phyloP scores from a whole-genome alignment of 2,888 invertebrate genomes.

The Ferrisia virgata region DNA sequence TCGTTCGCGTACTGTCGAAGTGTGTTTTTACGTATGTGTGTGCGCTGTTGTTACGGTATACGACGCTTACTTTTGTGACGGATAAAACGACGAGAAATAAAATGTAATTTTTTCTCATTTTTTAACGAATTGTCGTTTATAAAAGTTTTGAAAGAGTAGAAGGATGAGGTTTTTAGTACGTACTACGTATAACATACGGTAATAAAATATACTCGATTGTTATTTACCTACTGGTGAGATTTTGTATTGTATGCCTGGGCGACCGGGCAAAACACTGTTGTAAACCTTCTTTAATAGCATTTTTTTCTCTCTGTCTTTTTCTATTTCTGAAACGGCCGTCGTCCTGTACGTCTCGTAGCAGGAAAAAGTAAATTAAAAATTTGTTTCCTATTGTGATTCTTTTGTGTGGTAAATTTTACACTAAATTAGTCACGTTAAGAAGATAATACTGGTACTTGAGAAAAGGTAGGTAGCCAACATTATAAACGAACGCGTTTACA shows the following conservation, averaged over 20 bases:
- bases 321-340: not conserved
- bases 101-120: slow-evolving; percentile 12
- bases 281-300: not conserved
- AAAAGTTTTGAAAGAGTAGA: not conserved
- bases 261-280: not conserved
- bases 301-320: not conserved
- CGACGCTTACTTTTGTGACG: not conserved
- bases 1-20: not conserved
- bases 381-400: slow-evolving; percentile 5
- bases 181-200: slow-evolving; percentile 2
- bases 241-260: not conserved
- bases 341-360: not conserved
- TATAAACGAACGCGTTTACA: not conserved
- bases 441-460: not conserved
- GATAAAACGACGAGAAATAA: slow-evolving; percentile 7
- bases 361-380: slow-evolving; percentile 13
- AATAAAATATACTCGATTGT: slow-evolving; percentile 4
- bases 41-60: not conserved
- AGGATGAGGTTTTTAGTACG: not conserved
- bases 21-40: not conserved
- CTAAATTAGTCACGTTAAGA: not conserved
- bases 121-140: not conserved
- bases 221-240: not conserved
- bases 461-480: not conserved
- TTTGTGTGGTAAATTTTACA: not conserved